A percentile compares a stretch with the other conserved stretches of the same genome.
These are phyloP conservation scores for Pseudachorutes palmiensis DNA, from an alignment of 1,140 invertebrate genomes.

Conservation along the genomic window DNA sequence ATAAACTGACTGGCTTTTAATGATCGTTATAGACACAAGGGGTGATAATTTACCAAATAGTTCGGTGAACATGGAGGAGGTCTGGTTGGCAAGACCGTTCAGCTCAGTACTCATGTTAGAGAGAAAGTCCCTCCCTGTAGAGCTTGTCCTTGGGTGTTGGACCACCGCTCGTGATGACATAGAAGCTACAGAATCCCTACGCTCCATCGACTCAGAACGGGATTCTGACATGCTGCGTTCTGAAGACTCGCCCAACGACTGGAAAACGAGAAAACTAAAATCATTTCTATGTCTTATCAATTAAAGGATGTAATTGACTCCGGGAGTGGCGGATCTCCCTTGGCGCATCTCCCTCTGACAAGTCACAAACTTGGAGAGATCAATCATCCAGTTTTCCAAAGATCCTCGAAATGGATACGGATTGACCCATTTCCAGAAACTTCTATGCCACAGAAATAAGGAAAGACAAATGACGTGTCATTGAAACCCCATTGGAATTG, in stretches of 20 bases:
- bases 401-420: neutral
- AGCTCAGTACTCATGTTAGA: slow-evolving; percentile 80
- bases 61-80: slow-evolving; percentile 82
- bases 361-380: neutral
- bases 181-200: slow-evolving; percentile 29
- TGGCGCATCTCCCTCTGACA: neutral
- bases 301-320: neutral
- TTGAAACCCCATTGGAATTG: too few species aligned
- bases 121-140: slow-evolving; percentile 65
- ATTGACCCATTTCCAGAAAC: too few species aligned
- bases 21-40: too few species aligned
- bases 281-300: neutral
- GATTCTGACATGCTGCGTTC: slow-evolving; percentile 25
- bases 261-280: neutral
- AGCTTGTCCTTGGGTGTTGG: slow-evolving; percentile 31
- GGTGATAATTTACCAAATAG: slow-evolving; percentile 77
- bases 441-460: too few species aligned
- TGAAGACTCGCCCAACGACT: slow-evolving; percentile 35
- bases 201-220: slow-evolving; percentile 25
- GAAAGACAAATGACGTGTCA: too few species aligned
- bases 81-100: slow-evolving; percentile 80
- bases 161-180: slow-evolving; percentile 21
- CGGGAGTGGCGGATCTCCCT: neutral
- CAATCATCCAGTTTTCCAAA: slow-evolving; percentile 1
- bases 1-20: slow-evolving; percentile 1